Conservation (phyloP, 2,113 vertebrate species). For the Zosterops borbonicus region DNA sequence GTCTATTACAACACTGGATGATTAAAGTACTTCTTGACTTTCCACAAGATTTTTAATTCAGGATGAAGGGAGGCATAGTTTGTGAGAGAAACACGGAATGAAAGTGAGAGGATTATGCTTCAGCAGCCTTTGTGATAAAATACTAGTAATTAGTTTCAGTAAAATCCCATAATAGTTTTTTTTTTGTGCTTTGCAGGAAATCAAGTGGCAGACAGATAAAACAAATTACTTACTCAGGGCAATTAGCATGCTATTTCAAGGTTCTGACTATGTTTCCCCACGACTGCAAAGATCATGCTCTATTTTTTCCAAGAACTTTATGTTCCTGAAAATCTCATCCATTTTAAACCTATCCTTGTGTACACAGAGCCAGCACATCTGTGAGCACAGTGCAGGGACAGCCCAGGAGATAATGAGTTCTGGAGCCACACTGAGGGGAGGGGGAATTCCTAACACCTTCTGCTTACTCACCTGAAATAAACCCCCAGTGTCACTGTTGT, state of each 20-base stretch:
- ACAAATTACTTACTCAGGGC: constrained; percentile 72
- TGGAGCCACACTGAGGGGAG: background rate
- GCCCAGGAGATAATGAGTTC: background rate
- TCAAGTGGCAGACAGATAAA: constrained; percentile 76
- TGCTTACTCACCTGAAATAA: background rate
- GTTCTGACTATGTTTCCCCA: constrained; percentile 60
- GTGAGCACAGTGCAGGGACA: background rate
- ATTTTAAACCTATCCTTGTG: background rate
- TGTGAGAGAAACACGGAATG: background rate
- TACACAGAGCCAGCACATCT: background rate
- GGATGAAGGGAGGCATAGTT: constrained; percentile 38
- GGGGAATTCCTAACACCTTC: background rate
- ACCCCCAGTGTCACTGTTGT: background rate
- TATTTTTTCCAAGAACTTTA: constrained; percentile 69
- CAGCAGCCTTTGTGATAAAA: constrained; percentile 73
- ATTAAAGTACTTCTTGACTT: constrained; percentile 70
- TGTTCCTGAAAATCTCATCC: constrained; percentile 28
- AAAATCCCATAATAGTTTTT: constrained; percentile 72
- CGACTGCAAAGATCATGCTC: constrained; percentile 55
- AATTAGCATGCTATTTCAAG: constrained; percentile 75
- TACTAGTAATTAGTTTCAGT: constrained; percentile 76
- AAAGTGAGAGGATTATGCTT: constrained; percentile 65
- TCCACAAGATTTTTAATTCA: constrained; percentile 63
- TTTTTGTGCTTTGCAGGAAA: constrained; percentile 66
- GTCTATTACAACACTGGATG: constrained; percentile 55